Evolutionary conservation across 53 echinoderm and acorn worm species (phyloP).

Genomic region (Paracentrotus lividus): DNA sequence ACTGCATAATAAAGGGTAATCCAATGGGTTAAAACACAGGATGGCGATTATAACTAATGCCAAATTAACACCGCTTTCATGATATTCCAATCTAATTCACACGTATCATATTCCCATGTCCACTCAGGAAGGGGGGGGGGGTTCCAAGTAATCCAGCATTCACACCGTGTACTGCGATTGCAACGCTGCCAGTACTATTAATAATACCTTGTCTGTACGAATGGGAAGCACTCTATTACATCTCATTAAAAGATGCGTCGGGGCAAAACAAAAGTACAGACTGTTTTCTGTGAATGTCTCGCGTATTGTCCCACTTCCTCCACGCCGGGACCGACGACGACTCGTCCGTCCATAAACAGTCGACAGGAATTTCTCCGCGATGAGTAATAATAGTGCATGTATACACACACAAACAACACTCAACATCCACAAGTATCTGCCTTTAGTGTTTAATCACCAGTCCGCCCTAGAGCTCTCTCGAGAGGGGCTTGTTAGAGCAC

Average conservation of each 20-base stretch:
- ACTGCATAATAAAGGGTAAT: not conserved
- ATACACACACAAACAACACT: slow-evolving; percentile 11
- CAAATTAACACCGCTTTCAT: slow-evolving; percentile 34
- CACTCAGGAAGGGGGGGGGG: slow-evolving; percentile 27
- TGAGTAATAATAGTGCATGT: slow-evolving; percentile 39
- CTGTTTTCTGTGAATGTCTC: not conserved
- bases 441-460: not conserved
- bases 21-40: not conserved
- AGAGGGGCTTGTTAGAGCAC: not conserved
- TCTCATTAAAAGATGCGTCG: slow-evolving; percentile 47
- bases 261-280: not conserved
- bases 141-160: not conserved
- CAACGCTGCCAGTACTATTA: not conserved
- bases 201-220: slow-evolving; percentile 15
- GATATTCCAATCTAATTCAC: slow-evolving; percentile 56
- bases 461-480: not conserved
- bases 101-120: not conserved
- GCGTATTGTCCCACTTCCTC: slow-evolving; percentile 45
- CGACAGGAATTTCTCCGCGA: slow-evolving; percentile 4
- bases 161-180: not conserved
- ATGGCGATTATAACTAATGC: slow-evolving; percentile 18
- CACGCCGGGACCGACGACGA: not conserved
- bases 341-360: not conserved
- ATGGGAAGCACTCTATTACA: slow-evolving; percentile 69
- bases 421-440: not conserved